Evolutionary conservation across 2,888 invertebrate genomes (phyloP).

Genomic region (Eulithis prunata): DNA sequence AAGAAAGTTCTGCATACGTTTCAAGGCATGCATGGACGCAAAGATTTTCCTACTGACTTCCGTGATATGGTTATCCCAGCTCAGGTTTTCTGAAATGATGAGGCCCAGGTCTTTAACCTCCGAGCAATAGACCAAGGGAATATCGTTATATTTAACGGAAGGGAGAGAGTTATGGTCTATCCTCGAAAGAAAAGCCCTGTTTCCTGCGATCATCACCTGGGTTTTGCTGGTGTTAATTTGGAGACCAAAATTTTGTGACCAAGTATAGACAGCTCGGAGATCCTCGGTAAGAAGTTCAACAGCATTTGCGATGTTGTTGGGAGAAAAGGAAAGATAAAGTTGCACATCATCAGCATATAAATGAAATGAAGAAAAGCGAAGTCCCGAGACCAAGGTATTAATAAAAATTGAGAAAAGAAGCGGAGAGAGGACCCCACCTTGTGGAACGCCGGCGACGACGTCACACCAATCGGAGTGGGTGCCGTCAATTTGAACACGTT

Average conservation of each 20-base stretch:
- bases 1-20: not conserved
- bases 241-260: not conserved
- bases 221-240: not conserved
- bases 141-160: not conserved
- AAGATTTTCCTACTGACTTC: not conserved
- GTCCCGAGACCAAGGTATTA: not conserved
- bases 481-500: not conserved
- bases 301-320: not conserved
- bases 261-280: not conserved
- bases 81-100: not conserved
- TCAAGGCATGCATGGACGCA: too few species aligned
- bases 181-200: not conserved
- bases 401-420: not conserved
- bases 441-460: not conserved
- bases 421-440: not conserved
- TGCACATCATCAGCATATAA: too few species aligned
- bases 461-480: not conserved
- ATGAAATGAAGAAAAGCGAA: not conserved
- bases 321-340: conserved; percentile 1
- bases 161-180: not conserved
- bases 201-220: not conserved
- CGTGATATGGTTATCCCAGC: not conserved
- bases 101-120: not conserved
- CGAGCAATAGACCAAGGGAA: not conserved
- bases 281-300: not conserved